phyloP scores from a whole-genome alignment of 2,888 invertebrate genomes.

The Melanchra persicariae region DNA sequence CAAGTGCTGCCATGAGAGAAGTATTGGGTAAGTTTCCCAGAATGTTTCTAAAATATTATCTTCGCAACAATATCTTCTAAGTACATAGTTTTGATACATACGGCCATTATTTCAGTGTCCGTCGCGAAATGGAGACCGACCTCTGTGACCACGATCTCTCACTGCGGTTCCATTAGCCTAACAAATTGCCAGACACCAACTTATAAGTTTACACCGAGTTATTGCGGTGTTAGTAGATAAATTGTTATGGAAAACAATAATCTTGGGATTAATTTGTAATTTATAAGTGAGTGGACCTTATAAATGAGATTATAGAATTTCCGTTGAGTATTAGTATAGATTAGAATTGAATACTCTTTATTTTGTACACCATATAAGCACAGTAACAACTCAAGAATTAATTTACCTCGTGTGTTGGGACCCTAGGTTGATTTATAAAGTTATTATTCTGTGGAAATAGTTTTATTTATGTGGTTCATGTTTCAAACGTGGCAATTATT shows the following conservation, averaged over 20 bases:
- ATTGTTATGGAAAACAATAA: slow-evolving; percentile 31
- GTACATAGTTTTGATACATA: slow-evolving; percentile 69
- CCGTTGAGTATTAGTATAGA: not conserved
- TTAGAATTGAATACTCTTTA: no score
- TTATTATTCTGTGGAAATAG: not conserved
- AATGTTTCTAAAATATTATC: not conserved
- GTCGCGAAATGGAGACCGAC: slow-evolving; percentile 77
- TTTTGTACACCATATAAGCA: no score
- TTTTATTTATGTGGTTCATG: not conserved
- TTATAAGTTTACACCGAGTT: slow-evolving; percentile 64
- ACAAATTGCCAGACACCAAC: slow-evolving; percentile 79
- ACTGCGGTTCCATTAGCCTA: slow-evolving; percentile 78
- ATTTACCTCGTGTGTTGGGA: not conserved
- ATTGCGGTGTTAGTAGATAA: slow-evolving; percentile 18
- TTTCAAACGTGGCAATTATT: no score
- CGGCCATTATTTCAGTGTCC: slow-evolving; percentile 76
- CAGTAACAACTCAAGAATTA: not conserved
- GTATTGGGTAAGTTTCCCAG: no score
- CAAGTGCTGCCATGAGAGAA: no score
- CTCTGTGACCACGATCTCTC: slow-evolving; percentile 79
- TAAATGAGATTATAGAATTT: not conserved
- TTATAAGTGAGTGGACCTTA: not conserved
- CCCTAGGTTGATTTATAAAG: not conserved
- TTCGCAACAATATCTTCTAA: not conserved
- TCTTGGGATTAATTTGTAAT: slow-evolving; percentile 33